Evolutionary conservation across 2,888 invertebrate species (phyloP), one percentile per base, ranked within the genome.

Genomic region (Disparrhopalites patrizii): DNA sequence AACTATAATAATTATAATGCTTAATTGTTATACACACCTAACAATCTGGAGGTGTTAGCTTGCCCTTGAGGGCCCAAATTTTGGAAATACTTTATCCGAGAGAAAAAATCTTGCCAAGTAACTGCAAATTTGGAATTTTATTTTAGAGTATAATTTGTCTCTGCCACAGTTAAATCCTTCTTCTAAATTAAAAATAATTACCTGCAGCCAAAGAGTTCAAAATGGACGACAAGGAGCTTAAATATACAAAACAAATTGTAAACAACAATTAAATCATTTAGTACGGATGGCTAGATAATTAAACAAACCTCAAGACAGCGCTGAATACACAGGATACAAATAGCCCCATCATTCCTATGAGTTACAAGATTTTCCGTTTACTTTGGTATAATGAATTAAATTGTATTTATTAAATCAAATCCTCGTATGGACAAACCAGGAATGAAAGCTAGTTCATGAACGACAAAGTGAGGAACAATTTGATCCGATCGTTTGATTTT

Each of bases 31-130:
- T n/a, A n/a, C n/a, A n/a, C 72, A 79, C 79, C 77, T 67, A 90
- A 85, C 28, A 85, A 78, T 80, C 90, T 91, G 73, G 89, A 88
- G 56, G 85, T 78, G 43, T 82, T 83, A 15, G 89, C 78, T 76
- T 83, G 82, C 66, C 33, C 60, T 23, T 40, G 52, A 2, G 47
- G 40, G 10, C 31, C 84, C 73, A 89, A 82, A 62, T 85, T 85
- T 76, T 84, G 86, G 77, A 90, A 84, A 2, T 83, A 81, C 0
- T 89, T 88, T 23, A 88, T 61, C 30, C 68, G 66, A 3, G 65
- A 54, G 0, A 73, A 4, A 54, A 70, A 72, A 43, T 73, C 73
- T 62, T 72, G 65, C 72, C 72, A 73, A n/a, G 73, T 73, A 3
- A 73, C 71, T 7, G 68, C 69, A 8, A 68, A 66, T 1, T 68